phyloP scores from a whole-genome alignment of 2,113 vertebrate species.

The Amphiprion percula region DNA sequence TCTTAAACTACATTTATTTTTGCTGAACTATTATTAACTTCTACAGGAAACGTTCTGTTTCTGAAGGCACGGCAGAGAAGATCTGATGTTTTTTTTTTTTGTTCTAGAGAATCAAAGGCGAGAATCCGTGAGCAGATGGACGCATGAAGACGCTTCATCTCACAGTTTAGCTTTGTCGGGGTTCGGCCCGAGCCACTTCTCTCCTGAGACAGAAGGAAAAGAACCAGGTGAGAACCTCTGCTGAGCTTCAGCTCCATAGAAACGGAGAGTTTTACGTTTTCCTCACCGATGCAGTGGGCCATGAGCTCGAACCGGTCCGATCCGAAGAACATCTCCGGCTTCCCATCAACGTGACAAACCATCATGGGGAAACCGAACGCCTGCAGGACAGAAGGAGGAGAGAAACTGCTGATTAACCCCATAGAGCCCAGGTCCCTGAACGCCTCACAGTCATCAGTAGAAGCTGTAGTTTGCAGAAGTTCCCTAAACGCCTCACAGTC shows the following conservation, averaged over 20 bases:
- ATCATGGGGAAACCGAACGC: slow-evolving; percentile 91
- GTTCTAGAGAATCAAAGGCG: no score
- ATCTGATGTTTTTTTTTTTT: no score
- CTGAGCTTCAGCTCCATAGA: no score
- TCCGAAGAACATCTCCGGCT: slow-evolving; percentile 90
- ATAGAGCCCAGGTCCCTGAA: no score
- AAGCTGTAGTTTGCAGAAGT: no score
- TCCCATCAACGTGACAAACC: slow-evolving; percentile 85
- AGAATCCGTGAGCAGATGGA: background rate
- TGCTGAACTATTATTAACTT: no score
- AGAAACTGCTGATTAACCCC: background rate
- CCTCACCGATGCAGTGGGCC: slow-evolving; percentile 89
- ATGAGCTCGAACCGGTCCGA: slow-evolving; percentile 94
- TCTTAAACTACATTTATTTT: no score
- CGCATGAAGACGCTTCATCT: slow-evolving; percentile 25
- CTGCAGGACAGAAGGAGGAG: slow-evolving; percentile 66
- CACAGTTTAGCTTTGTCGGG: slow-evolving; percentile 76
- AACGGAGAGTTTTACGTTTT: no score
- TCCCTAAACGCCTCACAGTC: no score
- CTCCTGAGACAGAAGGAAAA: slow-evolving; percentile 73
- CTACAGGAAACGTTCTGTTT: no score
- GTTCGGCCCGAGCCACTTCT: slow-evolving; percentile 83
- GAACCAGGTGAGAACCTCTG: no score
- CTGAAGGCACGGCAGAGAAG: slow-evolving; percentile 8
- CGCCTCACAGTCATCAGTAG: no score